A percentile compares a stretch with the other conserved stretches of the same genome.
These are phyloP conservation scores for Diorhabda carinulata DNA, from an alignment of 1,140 invertebrate genomes.

Conservation along the genomic window DNA sequence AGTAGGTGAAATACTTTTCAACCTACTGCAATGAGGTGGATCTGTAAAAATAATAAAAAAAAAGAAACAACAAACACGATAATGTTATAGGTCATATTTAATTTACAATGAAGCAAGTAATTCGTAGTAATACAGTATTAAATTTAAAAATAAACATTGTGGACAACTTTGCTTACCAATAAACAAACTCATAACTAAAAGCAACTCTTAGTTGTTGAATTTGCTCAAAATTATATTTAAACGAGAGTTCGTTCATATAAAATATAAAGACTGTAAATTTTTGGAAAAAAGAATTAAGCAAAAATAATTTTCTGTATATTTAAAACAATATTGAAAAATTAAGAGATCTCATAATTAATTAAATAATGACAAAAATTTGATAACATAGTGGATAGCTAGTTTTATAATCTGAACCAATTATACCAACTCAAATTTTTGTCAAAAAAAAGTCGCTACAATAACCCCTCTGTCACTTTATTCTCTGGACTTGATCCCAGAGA, in stretches of 20 bases:
- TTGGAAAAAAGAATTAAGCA: neutral
- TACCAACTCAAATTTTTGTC: too few species aligned
- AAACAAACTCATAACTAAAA: slow-evolving; percentile 10
- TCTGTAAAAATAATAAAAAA: slow-evolving; percentile 21
- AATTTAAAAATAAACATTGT: slow-evolving; percentile 22
- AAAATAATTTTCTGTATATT: too few species aligned
- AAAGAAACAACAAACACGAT: slow-evolving; percentile 24
- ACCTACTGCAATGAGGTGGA: slow-evolving; percentile 8
- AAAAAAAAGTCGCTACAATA: too few species aligned
- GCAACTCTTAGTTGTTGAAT: slow-evolving; percentile 13
- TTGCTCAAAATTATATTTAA: slow-evolving; percentile 7
- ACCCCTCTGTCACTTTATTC: too few species aligned
- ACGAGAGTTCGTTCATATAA: neutral
- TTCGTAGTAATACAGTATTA: slow-evolving; percentile 26
- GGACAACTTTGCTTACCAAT: slow-evolving; percentile 18
- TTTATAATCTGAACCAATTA: too few species aligned
- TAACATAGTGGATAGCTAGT: too few species aligned
- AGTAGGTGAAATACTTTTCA: neutral
- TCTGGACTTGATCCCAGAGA: too few species aligned
- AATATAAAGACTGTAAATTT: neutral
- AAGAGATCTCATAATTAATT: too few species aligned
- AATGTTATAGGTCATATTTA: slow-evolving; percentile 28
- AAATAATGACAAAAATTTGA: too few species aligned
- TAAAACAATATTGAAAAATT: too few species aligned
- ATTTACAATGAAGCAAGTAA: slow-evolving; percentile 22